Base-by-base conservation (phyloP, 2,797 vertebrate genomes). In the Melanotaenia nigrans region DNA sequence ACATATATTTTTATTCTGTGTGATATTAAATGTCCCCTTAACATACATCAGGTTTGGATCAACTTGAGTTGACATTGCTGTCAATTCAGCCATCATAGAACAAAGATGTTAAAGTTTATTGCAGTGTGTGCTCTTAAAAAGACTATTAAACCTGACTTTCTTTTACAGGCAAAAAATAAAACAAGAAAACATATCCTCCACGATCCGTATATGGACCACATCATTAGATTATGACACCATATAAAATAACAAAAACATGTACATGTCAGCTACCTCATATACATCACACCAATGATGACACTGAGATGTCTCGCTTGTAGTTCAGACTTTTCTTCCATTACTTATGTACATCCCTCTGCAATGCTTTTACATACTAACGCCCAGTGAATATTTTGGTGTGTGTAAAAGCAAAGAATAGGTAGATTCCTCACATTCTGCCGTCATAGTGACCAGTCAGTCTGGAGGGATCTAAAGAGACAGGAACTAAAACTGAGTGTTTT, bases 61-160 rank as follows among this genome's bases (percentile, higher is more conserved):
- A 61, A 47, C 53, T 45, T 57, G 54, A 24, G 32, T 18, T 65
- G 54, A 65, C 35, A 76, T 8, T 47, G 14, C n/a, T 57, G 32
- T 69, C 12, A 45, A 38, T 22, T 30, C 71, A 74, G 57, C 24
- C 3, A 30, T 57, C 51, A 62, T 20, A 57, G 38, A 59, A 55
- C 30, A 79, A 59, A 36, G 20, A 49, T 55, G 5, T 60, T 16
- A 25, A 65, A 22, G 55, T 18, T 18, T 25, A 9, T 16, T 5
- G 22, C 22, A 45, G 0, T 32, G 49, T 65, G 22, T 35, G 28
- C 30, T 54, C 18, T 35, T 9, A 58, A 68, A 75, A 63, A 57
- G 0, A 16, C 0, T 0, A 9, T 42, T 58, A 61, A 20, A 53
- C 22, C 6, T 3, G 24, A 18, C 18, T 51, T 62, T 11, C 10